phyloP scores from a whole-genome alignment of 1,140 invertebrate species.

The Megalonaias nervosa region DNA sequence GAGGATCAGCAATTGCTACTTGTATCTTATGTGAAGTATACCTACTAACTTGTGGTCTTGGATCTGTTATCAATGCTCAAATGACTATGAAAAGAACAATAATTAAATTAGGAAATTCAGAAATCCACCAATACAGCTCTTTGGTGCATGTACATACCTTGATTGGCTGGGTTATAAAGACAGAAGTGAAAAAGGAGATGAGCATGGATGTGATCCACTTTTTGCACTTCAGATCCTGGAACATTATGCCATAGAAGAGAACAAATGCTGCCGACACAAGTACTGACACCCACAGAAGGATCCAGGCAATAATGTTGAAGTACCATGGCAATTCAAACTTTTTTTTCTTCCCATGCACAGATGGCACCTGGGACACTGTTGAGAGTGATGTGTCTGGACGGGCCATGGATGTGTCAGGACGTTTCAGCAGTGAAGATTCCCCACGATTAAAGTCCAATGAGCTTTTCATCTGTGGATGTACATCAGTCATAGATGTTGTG shows the following conservation, averaged over 20 bases:
- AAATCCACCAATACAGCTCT: too few relatives aligned
- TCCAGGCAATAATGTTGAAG: conserved; percentile 73
- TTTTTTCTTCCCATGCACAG: conserved; percentile 56
- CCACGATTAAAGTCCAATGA: conserved; percentile 15
- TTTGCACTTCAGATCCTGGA: conserved; percentile 75
- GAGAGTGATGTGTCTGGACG: conserved; percentile 48
- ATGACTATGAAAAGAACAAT: too few relatives aligned
- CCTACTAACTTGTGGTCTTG: too few relatives aligned
- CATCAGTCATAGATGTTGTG: conserved; percentile 55
- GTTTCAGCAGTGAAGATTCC: conserved; percentile 37
- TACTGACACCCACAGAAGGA: conserved; percentile 70
- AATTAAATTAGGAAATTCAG: too few relatives aligned
- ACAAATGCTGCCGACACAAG: conserved; percentile 73
- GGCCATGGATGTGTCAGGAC: conserved; percentile 30
- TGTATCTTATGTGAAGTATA: too few relatives aligned
- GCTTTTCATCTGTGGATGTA: conserved; percentile 54
- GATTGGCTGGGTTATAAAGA: conserved; percentile 76
- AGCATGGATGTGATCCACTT: conserved; percentile 76
- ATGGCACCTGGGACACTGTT: conserved; percentile 16
- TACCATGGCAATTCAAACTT: conserved; percentile 73
- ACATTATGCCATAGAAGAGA: conserved; percentile 75
- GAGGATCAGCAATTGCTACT: too few relatives aligned
- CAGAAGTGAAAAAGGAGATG: conserved; percentile 75
- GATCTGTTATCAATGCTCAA: too few relatives aligned
- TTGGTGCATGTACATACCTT: conserved; percentile 66